A percentile compares a stretch with the other conserved stretches of the same genome.
Evolutionary conservation across 1,140 invertebrate species (phyloP).

Genomic region (Nephila pilipes): DNA sequence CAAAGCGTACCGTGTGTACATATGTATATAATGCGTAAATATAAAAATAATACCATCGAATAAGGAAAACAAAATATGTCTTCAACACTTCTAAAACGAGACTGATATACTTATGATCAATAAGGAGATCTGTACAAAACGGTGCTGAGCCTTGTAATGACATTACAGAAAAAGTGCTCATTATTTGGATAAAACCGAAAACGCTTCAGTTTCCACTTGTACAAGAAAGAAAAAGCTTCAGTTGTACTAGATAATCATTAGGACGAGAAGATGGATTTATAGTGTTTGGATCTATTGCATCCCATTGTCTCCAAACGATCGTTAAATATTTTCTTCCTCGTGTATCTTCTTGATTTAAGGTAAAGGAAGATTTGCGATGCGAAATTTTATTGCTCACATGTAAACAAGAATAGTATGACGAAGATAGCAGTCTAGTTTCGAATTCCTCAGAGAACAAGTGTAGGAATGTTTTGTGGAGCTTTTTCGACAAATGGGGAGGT

Average conservation of each 20-base stretch:
- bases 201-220: background rate
- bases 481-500: slow-evolving; percentile 10
- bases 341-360: slow-evolving; percentile 35
- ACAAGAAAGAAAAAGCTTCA: background rate
- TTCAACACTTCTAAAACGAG: background rate
- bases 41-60: too few species aligned
- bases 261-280: slow-evolving; percentile 30
- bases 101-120: background rate
- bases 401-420: slow-evolving; percentile 19
- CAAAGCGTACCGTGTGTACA: too few species aligned
- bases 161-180: background rate
- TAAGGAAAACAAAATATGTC: too few species aligned
- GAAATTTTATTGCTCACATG: slow-evolving; percentile 34
- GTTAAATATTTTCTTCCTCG: slow-evolving; percentile 29
- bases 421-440: background rate
- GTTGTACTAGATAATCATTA: slow-evolving; percentile 28
- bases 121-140: background rate
- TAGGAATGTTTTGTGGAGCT: background rate
- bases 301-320: slow-evolving; percentile 25
- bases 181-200: background rate
- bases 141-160: background rate
- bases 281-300: slow-evolving; percentile 14
- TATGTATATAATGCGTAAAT: too few species aligned
- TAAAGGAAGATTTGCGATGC: slow-evolving; percentile 30
- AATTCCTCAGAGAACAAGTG: background rate